These are phyloP conservation scores for Pantelozetes paolii DNA, from an alignment of 2,888 invertebrate genomes.

Conservation along the genomic window DNA sequence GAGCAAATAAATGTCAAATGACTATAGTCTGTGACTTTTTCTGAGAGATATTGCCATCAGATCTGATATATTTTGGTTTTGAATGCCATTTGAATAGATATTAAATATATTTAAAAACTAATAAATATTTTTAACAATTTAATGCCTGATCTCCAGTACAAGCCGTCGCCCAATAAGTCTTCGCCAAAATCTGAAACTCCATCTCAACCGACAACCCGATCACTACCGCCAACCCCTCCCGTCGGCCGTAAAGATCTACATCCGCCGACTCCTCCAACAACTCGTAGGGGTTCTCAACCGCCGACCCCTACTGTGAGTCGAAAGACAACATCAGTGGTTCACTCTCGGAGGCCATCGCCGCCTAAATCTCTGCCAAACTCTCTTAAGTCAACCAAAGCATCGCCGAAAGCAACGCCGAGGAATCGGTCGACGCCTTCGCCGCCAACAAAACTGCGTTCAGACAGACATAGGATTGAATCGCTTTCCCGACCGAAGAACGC, in stretches of 20 bases:
- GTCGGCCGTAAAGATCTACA: no score
- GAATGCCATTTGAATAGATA: no score
- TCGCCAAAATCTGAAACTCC: not conserved
- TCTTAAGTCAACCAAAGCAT: not conserved
- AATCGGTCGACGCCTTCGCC: slow-evolving; percentile 1
- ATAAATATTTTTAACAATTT: not conserved
- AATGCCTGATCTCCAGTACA: not conserved
- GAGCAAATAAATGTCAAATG: no score
- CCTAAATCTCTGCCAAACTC: not conserved
- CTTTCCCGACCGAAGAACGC: slow-evolving; percentile 20
- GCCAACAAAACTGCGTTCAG: not conserved
- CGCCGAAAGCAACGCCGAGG: not conserved
- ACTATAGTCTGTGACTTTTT: no score
- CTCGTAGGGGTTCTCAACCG: not conserved
- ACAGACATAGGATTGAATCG: not conserved
- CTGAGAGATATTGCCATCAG: no score
- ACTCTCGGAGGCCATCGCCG: not conserved
- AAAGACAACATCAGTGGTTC: not conserved
- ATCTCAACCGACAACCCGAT: not conserved
- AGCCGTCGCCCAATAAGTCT: not conserved
- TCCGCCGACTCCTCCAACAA: no score
- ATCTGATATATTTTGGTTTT: no score
- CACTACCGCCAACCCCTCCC: no score
- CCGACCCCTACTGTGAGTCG: not conserved
- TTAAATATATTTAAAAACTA: no score